Conservation (phyloP, 2,888 invertebrate species). For the Diachrysia chrysitis region DNA sequence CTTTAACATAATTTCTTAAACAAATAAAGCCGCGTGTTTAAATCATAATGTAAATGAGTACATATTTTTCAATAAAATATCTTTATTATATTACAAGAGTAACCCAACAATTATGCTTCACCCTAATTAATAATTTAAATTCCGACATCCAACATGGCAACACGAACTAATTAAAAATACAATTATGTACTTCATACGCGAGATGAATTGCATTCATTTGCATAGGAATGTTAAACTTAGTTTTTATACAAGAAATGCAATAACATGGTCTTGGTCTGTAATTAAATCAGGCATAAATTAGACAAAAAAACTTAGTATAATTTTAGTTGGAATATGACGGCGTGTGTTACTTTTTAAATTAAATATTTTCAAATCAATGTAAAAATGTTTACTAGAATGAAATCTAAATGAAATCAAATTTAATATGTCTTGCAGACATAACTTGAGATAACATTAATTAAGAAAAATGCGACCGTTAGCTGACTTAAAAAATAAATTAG, state of each 20-base stretch:
- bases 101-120: constrained; percentile 22
- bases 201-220: constrained; percentile 56
- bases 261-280: constrained; percentile 19
- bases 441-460: neutral
- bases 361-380: neutral
- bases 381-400: neutral
- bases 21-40: constrained; percentile 5
- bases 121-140: constrained; percentile 31
- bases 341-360: neutral
- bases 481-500: neutral
- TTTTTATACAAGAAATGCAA: constrained; percentile 43
- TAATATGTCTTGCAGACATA: neutral
- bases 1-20: neutral
- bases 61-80: constrained; percentile 1
- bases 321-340: neutral
- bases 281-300: constrained; percentile 26
- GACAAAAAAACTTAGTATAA: constrained; percentile 7
- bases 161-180: constrained; percentile 49
- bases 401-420: neutral
- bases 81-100: neutral
- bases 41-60: constrained; percentile 1
- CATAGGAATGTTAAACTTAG: constrained; percentile 34
- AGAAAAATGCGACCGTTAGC: neutral
- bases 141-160: constrained; percentile 36
- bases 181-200: constrained; percentile 42